Percentiles rank a stretch among this genome's conserved stretches.
These are phyloP conservation scores for Chrysomallon squamiferum DNA, from an alignment of 1,140 invertebrate species.

Conservation along the genomic window DNA sequence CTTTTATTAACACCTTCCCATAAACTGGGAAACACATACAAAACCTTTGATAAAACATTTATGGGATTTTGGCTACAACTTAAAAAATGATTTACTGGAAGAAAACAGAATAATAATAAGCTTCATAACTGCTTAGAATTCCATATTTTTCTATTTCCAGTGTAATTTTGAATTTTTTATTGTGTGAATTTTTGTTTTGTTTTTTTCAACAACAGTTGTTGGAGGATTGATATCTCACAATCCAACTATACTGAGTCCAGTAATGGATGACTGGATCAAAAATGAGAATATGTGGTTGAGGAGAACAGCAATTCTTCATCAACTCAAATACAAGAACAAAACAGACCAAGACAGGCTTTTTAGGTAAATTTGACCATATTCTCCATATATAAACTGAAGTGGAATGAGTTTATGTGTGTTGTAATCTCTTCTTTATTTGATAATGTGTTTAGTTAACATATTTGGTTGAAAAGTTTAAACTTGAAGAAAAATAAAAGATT, in stretches of 20 bases:
- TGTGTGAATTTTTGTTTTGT: not conserved
- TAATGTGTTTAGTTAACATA: not conserved
- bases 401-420: not conserved
- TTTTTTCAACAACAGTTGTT: slow-evolving; percentile 15
- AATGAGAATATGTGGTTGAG: slow-evolving; percentile 19
- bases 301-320: slow-evolving; percentile 25
- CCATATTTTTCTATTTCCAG: no score
- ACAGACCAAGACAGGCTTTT: slow-evolving; percentile 26
- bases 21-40: no score
- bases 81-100: no score
- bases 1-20: no score
- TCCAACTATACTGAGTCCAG: not conserved
- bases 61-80: no score
- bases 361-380: slow-evolving; percentile 7
- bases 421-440: not conserved
- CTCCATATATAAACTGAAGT: not conserved
- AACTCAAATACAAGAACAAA: slow-evolving; percentile 18
- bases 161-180: no score
- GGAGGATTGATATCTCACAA: slow-evolving; percentile 13
- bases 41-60: no score
- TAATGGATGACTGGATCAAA: slow-evolving; percentile 25
- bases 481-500: no score
- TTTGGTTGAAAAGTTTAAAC: not conserved
- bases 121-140: no score
- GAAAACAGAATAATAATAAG: no score